These are phyloP conservation scores for Cephalopterus ornatus DNA, from an alignment of 2,113 vertebrate species.

Conservation along the genomic window DNA sequence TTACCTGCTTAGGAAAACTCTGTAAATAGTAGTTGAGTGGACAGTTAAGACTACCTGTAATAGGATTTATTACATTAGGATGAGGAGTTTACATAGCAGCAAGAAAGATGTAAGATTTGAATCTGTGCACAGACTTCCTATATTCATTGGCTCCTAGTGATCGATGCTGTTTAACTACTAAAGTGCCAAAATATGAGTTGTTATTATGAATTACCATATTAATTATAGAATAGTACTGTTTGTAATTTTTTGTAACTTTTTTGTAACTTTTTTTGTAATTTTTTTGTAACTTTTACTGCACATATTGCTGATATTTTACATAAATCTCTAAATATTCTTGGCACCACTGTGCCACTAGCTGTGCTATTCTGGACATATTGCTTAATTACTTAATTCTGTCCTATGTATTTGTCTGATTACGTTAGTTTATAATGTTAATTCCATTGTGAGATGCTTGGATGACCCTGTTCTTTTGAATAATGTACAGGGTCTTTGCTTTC, in stretches of 20 bases:
- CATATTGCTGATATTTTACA: not conserved
- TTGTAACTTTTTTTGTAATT: not conserved
- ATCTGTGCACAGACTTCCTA: not conserved
- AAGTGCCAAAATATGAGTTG: not conserved
- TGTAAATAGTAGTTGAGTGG: not conserved
- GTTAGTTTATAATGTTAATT: not conserved
- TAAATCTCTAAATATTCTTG: not conserved
- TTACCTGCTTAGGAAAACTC: not conserved
- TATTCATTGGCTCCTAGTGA: not conserved
- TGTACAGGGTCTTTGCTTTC: not conserved
- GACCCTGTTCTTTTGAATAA: not conserved
- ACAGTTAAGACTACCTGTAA: too few species aligned
- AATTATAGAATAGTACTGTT: too few species aligned
- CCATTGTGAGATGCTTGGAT: not conserved
- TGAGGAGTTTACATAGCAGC: not conserved
- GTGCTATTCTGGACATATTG: not conserved
- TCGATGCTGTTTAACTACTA: not conserved
- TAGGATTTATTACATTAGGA: not conserved
- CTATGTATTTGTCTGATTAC: not conserved
- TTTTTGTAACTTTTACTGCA: not conserved
- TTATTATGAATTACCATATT: not conserved
- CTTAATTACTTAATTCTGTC: not conserved
- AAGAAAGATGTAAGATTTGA: rapidly evolving
- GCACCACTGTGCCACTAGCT: not conserved
- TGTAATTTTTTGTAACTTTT: not conserved